Percentiles rank a stretch among this genome's conserved stretches.
phyloP scores from a whole-genome alignment of 1,140 invertebrate genomes.

The Riptortus pedestris region DNA sequence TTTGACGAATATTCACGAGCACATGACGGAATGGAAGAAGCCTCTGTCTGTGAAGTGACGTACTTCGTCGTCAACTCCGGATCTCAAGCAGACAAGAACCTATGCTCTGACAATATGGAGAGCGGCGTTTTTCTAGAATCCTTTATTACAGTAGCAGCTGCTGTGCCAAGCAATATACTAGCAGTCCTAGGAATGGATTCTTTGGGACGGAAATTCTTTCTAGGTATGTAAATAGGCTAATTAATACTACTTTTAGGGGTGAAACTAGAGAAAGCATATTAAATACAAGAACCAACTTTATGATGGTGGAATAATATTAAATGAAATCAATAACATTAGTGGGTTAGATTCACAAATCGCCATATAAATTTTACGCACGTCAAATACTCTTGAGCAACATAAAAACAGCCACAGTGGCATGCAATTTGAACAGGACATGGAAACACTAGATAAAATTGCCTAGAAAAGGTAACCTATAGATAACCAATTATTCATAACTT shows the following conservation, averaged over 20 bases:
- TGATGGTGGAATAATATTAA: too few species aligned
- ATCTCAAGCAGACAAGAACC: conserved; percentile 45
- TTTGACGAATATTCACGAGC: conserved; percentile 63
- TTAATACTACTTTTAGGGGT: neutral
- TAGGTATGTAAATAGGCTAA: conserved; percentile 43
- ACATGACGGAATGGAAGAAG: conserved; percentile 44
- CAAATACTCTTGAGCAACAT: too few species aligned
- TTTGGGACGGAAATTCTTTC: conserved; percentile 77
- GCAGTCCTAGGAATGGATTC: conserved; percentile 65
- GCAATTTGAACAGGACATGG: too few species aligned
- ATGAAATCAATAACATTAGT: too few species aligned
- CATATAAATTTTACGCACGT: too few species aligned
- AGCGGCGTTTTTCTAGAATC: conserved; percentile 72
- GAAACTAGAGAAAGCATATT: too few species aligned
- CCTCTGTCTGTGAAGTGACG: conserved; percentile 63
- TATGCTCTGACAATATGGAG: conserved; percentile 58
- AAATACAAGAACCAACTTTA: too few species aligned
- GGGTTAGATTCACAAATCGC: too few species aligned
- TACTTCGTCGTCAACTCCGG: conserved; percentile 56
- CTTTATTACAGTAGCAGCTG: conserved; percentile 71
- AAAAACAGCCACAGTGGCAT: too few species aligned
- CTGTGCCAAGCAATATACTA: conserved; percentile 71
- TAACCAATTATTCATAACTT: too few species aligned
- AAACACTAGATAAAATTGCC: too few species aligned
- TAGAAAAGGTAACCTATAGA: too few species aligned